These are phyloP conservation scores for Drosophila gaucha DNA, from an alignment of 2,888 invertebrate species.

Conservation along the genomic window DNA sequence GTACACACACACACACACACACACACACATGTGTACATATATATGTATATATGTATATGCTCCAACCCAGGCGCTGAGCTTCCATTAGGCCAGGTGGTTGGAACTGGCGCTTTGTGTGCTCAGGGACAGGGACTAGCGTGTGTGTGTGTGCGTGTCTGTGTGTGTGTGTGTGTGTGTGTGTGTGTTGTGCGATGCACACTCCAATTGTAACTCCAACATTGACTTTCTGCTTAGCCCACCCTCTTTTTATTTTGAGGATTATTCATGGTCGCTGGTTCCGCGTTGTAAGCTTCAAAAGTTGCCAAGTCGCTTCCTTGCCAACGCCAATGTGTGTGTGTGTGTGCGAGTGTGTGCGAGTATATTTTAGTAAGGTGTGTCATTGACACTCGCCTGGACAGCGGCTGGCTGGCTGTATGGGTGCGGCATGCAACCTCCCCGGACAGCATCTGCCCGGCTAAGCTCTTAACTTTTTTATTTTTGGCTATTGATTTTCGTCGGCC, in stretches of 20 bases:
- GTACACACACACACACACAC: not conserved
- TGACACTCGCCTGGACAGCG: constrained; percentile 52
- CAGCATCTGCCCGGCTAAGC: constrained; percentile 48
- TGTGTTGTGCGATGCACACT: constrained; percentile 30
- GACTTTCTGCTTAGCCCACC: constrained; percentile 5
- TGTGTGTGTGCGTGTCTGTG: constrained; percentile 9
- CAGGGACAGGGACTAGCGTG: constrained; percentile 36
- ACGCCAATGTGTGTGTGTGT: constrained; percentile 4
- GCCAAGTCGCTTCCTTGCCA: constrained; percentile 48
- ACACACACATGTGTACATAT: not conserved
- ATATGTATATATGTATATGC: not conserved
- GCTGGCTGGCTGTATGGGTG: constrained; percentile 45
- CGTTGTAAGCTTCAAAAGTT: constrained; percentile 37
- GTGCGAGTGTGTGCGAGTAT: constrained; percentile 30
- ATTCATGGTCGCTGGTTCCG: constrained; percentile 54
- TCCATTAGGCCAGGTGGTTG: constrained; percentile 40
- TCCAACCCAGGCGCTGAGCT: constrained; percentile 11
- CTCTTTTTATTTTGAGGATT: constrained; percentile 43
- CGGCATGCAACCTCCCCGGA: constrained; percentile 45
- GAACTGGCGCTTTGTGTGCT: constrained; percentile 19
- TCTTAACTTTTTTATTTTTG: constrained; percentile 47
- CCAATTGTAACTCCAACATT: constrained; percentile 29
- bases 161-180: not conserved
- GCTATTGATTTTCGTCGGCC: constrained; percentile 64
- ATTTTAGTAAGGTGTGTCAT: constrained; percentile 68